These are phyloP conservation scores for Cremastobaeus sp. DNA, from an alignment of 2,888 invertebrate genomes.

Conservation along the genomic window DNA sequence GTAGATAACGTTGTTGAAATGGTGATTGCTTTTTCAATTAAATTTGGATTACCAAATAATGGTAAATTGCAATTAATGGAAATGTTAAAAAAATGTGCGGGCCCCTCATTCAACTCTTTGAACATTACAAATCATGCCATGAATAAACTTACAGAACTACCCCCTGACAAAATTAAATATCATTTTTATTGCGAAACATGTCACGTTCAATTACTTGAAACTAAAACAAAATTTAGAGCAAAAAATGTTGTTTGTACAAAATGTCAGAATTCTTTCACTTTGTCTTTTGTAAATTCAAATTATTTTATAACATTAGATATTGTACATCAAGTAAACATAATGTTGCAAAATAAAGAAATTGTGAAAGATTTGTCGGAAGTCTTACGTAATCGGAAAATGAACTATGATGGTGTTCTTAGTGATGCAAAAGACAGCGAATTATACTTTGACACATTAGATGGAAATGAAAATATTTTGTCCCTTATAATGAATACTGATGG, in stretches of 20 bases:
- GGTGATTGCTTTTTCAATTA: conserved; percentile 19
- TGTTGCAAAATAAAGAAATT: conserved; percentile 15
- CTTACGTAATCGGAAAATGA: background rate
- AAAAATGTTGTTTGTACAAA: conserved; percentile 4
- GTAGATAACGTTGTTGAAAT: conserved; percentile 35
- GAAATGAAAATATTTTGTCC: background rate
- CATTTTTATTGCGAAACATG: conserved; percentile 46
- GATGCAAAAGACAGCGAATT: conserved; percentile 12
- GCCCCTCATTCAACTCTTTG: conserved; percentile 7
- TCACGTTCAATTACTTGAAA: conserved; percentile 1
- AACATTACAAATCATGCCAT: conserved; percentile 30
- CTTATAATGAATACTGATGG: conserved; percentile 23
- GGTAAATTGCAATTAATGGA: conserved; percentile 9
- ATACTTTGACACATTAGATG: background rate
- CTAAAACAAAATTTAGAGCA: conserved; percentile 12
- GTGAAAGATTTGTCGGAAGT: background rate
- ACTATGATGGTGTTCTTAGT: background rate
- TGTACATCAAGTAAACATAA: conserved; percentile 12
- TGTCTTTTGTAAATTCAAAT: conserved; percentile 11
- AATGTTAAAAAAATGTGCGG: conserved; percentile 38
- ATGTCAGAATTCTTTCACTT: conserved; percentile 2
- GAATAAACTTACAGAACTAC: conserved; percentile 21
- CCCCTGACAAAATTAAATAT: conserved; percentile 26
- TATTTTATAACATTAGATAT: conserved; percentile 24
- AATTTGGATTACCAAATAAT: conserved; percentile 24